A percentile compares a stretch with the other conserved stretches of the same genome.
phyloP scores from a whole-genome alignment of 2,113 vertebrate genomes.

The Zosterops pallidus region DNA sequence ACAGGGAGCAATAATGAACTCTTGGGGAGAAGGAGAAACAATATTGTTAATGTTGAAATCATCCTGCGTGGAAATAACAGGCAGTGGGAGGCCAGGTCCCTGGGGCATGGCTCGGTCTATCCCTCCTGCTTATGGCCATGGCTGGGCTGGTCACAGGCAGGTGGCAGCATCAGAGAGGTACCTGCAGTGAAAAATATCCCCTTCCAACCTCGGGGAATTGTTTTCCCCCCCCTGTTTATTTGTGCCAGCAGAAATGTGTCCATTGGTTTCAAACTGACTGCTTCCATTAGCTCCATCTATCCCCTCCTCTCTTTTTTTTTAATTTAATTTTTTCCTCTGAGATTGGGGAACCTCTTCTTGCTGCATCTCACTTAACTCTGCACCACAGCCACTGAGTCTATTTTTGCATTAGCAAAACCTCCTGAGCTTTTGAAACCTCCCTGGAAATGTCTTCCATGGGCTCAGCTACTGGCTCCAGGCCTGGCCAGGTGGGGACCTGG shows the following conservation, averaged over 20 bases:
- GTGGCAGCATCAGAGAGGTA: background rate
- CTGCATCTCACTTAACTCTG: background rate
- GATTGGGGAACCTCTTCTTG: background rate
- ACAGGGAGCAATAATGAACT: constrained; percentile 68
- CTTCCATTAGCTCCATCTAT: background rate
- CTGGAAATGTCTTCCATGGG: background rate
- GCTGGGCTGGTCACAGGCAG: background rate
- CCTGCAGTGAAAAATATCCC: background rate
- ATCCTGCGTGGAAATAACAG: constrained; percentile 18
- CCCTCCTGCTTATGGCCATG: accelerated
- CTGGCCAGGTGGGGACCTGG: accelerated
- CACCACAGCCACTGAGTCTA: accelerated
- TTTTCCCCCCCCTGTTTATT: background rate
- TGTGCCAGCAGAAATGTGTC: background rate
- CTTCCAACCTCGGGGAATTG: background rate
- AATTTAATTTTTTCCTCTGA: background rate
- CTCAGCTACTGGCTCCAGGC: background rate
- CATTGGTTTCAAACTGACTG: background rate
- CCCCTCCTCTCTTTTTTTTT: background rate
- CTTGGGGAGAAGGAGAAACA: constrained; percentile 66
- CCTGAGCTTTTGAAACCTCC: background rate
- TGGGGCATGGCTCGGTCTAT: background rate
- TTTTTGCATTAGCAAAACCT: background rate
- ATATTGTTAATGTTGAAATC: constrained; percentile 65
- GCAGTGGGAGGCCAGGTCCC: background rate